phyloP scores from a whole-genome alignment of 2,888 invertebrate species.

The Ditula angustiorana region DNA sequence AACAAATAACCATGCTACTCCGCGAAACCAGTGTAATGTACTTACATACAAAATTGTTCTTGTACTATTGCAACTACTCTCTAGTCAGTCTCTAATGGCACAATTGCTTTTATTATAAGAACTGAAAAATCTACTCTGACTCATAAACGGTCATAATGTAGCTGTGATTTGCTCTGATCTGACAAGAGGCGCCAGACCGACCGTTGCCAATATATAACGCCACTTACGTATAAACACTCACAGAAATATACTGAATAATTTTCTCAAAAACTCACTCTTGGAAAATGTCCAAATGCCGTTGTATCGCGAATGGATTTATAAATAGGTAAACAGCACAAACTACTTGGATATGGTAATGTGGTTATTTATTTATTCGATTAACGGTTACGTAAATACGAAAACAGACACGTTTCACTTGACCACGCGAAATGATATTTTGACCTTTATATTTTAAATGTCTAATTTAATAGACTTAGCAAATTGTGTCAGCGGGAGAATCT shows the following conservation, averaged over 20 bases:
- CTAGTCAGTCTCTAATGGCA: too few relatives aligned
- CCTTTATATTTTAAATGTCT: background rate
- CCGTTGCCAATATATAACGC: slow-evolving; percentile 36
- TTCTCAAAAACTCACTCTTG: slow-evolving; percentile 53
- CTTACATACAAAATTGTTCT: too few relatives aligned
- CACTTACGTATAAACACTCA: slow-evolving; percentile 44
- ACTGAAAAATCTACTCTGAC: too few relatives aligned
- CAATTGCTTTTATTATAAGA: too few relatives aligned
- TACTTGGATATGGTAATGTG: slow-evolving; percentile 44
- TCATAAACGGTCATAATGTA: slow-evolving; percentile 15
- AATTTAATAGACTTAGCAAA: background rate
- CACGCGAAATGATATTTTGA: background rate
- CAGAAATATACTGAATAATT: slow-evolving; percentile 50
- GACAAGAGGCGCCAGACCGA: slow-evolving; percentile 12
- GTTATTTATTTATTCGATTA: slow-evolving; percentile 18
- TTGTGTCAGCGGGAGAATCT: background rate
- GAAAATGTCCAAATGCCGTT: slow-evolving; percentile 51
- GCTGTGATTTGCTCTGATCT: slow-evolving; percentile 20
- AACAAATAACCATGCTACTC: too few relatives aligned
- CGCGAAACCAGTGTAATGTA: too few relatives aligned
- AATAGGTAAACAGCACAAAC: slow-evolving; percentile 46
- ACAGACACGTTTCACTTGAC: slow-evolving; percentile 6
- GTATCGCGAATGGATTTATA: slow-evolving; percentile 49
- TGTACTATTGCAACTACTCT: too few relatives aligned
- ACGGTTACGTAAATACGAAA: slow-evolving; percentile 25